Percentiles rank a stretch among this genome's conserved stretches.
Conservation (phyloP, 2,888 invertebrate species). For the Myopa tessellatipennis region DNA sequence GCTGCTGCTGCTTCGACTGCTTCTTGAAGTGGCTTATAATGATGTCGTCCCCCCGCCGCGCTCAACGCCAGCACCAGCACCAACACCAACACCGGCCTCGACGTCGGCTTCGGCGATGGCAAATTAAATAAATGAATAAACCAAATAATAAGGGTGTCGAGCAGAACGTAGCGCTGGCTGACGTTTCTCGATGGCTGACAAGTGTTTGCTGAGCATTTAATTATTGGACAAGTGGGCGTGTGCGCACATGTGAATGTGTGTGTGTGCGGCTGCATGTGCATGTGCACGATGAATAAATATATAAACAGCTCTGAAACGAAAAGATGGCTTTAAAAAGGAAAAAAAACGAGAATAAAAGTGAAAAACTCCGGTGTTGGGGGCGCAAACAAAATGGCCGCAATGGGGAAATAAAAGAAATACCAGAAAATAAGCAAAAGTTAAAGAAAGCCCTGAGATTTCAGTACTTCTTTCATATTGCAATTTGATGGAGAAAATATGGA, state of each 20-base stretch:
- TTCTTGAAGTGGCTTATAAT: slow-evolving; percentile 37
- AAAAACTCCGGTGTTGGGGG: not conserved
- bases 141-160: slow-evolving; percentile 21
- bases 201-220: slow-evolving; percentile 40
- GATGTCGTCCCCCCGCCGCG: slow-evolving; percentile 9
- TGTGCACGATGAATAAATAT: not conserved
- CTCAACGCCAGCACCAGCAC: not conserved
- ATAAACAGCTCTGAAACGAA: slow-evolving; percentile 24
- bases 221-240: slow-evolving; percentile 38
- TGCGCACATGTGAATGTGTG: slow-evolving; percentile 12
- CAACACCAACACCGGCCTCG: not conserved
- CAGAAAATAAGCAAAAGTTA: not conserved
- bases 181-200: slow-evolving; percentile 36
- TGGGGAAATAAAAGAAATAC: not conserved
- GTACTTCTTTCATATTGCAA: too few species aligned
- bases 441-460: not conserved
- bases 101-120: slow-evolving; percentile 28
- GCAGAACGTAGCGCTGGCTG: slow-evolving; percentile 1
- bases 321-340: not conserved
- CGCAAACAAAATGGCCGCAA: slow-evolving; percentile 8
- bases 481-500: too few species aligned
- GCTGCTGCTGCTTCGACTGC: not conserved
- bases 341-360: not conserved
- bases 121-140: slow-evolving; percentile 38
- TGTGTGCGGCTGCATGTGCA: slow-evolving; percentile 3